Conservation (phyloP, 92 coral and sea anemone genomes). For the Phenganax stokvisi region DNA sequence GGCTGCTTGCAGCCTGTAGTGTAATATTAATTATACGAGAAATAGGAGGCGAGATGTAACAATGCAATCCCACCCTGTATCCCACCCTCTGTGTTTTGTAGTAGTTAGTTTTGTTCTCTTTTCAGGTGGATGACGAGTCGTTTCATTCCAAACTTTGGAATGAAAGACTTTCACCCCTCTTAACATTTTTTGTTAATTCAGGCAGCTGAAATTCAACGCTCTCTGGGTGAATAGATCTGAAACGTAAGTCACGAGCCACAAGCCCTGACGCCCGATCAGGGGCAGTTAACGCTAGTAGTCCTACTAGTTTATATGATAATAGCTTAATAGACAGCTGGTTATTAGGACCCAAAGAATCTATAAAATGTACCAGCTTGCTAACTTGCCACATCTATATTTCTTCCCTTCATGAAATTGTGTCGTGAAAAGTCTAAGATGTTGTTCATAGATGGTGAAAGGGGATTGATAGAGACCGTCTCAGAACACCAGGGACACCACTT, state of each 20-base stretch:
- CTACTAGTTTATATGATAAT: constrained; percentile 36
- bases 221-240: constrained; percentile 31
- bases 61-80: too few relatives aligned
- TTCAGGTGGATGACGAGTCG: too few relatives aligned
- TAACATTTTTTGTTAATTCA: constrained; percentile 24
- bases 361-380: constrained; percentile 36
- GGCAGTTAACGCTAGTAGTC: constrained; percentile 41
- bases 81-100: too few relatives aligned
- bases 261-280: constrained; percentile 46
- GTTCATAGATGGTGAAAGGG: constrained; percentile 52
- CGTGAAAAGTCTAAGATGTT: constrained; percentile 30
- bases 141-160: neutral
- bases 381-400: constrained; percentile 48
- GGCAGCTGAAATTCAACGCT: constrained; percentile 45
- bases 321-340: constrained; percentile 1
- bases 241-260: constrained; percentile 38
- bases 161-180: neutral
- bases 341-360: constrained; percentile 38
- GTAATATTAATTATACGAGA: too few relatives aligned
- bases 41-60: too few relatives aligned
- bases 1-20: too few relatives aligned
- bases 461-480: constrained; percentile 33
- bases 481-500: constrained; percentile 48
- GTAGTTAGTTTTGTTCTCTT: too few relatives aligned
- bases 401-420: constrained; percentile 38